Conservation (phyloP, 2,888 invertebrate species). For the Thysanoteuthis rhombus region DNA sequence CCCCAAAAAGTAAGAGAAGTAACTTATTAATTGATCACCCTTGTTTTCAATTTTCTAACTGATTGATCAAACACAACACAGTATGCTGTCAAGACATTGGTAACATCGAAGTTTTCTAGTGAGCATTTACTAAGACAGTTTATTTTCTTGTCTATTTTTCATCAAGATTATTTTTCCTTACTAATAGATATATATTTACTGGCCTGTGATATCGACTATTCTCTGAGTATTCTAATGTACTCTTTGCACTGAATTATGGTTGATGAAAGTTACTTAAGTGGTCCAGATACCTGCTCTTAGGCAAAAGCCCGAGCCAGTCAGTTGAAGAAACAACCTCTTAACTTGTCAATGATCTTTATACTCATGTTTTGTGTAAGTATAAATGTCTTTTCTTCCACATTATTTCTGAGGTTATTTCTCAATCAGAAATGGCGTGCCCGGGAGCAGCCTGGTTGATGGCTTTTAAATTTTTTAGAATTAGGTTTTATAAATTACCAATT, state of each 20-base stretch:
- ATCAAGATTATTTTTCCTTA: no score
- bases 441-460: not conserved
- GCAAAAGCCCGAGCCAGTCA: not conserved
- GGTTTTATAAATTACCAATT: not conserved
- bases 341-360: not conserved
- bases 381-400: not conserved
- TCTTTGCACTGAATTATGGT: not conserved
- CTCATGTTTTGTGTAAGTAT: not conserved
- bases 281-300: not conserved
- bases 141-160: no score
- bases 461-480: not conserved
- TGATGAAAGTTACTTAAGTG: not conserved
- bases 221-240: no score
- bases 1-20: no score
- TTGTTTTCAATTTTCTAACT: no score
- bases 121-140: no score
- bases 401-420: not conserved
- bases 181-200: no score
- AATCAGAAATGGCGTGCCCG: not conserved
- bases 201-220: no score
- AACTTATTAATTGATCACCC: no score
- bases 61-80: no score
- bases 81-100: no score
- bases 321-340: not conserved
- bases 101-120: no score